Evolutionary conservation across 2,888 invertebrate genomes (phyloP), one percentile per base, ranked within the genome.

Genomic region (Watsonalla cultraria): DNA sequence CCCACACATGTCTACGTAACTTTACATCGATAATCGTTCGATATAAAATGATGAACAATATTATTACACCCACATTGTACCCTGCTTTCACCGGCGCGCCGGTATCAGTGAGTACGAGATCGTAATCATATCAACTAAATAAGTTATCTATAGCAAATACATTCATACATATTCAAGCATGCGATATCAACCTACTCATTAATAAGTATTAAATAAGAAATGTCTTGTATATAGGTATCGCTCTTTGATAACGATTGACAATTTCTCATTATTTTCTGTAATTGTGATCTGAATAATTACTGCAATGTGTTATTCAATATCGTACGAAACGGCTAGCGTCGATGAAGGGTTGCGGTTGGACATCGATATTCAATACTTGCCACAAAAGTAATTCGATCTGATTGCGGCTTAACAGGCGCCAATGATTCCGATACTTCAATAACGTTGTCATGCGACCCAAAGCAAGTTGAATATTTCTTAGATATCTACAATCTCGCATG

Each of bases 321-420:
- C 53, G 53, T 55, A 55, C 60, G 54, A 45, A 37, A 42, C 2
- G 42, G 9, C 11, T 11, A 54, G 54, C 49, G 57, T 57, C 46
- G 50, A 51, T 48, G 52, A 56, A 58, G 52, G 52, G 55, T 66
- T 79, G 77, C 63, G 78, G 75, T 71, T 74, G 68, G 69, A 66
- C 73, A 70, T 69, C 62, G 80, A 80, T 81, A 87, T 75, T 67
- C 64, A 70, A 81, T 75, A 74, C 72, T 53, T 58, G 74, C 83
- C 83, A 66, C 84, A 74, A 74, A 78, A 76, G 75, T 75, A 63
- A 76, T 67, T 66, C 72, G 81, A 78, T 76, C 84, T 73, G 72
- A 68, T 79, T 85, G 86, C 59, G 85, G 81, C 72, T 75, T 64
- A 65, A 61, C 60, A 65, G 76, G 71, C 76, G 69, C 73, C 75